phyloP scores from a whole-genome alignment of 1,140 invertebrate species.

The Procambarus virginalis region DNA sequence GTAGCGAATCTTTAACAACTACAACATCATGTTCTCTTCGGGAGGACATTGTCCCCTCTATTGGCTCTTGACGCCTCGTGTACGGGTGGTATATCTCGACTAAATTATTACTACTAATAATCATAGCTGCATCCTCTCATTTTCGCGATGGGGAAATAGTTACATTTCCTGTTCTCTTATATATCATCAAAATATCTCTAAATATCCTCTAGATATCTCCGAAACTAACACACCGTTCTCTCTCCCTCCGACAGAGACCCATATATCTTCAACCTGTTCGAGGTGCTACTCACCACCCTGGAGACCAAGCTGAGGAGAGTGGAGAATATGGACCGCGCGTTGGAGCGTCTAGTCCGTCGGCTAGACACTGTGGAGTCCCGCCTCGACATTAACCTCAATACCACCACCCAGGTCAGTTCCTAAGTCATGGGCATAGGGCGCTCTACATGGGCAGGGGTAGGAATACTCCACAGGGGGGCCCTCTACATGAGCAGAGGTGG shows the following conservation, averaged over 20 bases:
- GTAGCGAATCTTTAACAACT: too few species aligned
- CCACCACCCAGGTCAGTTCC: conserved; percentile 76
- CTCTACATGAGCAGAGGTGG: too few species aligned
- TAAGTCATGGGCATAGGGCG: background rate
- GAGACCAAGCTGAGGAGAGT: conserved; percentile 90
- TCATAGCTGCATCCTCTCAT: too few species aligned
- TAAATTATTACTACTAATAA: too few species aligned
- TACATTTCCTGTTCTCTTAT: too few species aligned
- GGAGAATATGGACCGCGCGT: conserved; percentile 88
- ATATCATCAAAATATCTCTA: too few species aligned
- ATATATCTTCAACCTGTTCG: conserved; percentile 90
- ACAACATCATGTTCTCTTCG: too few species aligned
- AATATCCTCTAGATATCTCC: too few species aligned
- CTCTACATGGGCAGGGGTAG: background rate
- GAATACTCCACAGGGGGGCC: background rate
- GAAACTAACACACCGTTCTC: background rate
- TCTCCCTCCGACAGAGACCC: conserved; percentile 84
- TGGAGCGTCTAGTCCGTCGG: conserved; percentile 87
- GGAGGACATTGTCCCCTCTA: too few species aligned
- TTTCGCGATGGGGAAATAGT: too few species aligned
- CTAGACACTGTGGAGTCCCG: conserved; percentile 86
- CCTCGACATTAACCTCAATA: conserved; percentile 87
- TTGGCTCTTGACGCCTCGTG: too few species aligned
- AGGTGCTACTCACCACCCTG: conserved; percentile 89
- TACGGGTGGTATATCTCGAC: too few species aligned